A percentile compares a stretch with the other conserved stretches of the same genome.
phyloP scores from a whole-genome alignment of 2,113 vertebrate species.

The Sorex araneus region DNA sequence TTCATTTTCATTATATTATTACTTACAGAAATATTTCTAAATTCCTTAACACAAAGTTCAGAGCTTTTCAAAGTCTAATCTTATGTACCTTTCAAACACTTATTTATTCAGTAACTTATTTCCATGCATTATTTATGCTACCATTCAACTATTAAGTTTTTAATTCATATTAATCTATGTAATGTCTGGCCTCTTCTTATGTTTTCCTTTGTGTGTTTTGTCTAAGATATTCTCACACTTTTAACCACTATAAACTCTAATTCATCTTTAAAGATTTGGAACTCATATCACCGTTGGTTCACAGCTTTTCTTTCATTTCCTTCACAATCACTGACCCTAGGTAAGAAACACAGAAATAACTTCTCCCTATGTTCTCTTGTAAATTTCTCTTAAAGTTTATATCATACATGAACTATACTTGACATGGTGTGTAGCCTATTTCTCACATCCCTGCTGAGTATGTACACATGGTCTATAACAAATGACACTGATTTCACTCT shows the following conservation, averaged over 20 bases:
- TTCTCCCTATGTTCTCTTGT: not conserved
- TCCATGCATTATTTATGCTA: not conserved
- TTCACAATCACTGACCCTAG: not conserved
- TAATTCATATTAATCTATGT: no score
- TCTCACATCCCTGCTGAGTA: conserved; percentile 2
- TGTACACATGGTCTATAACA: conserved; percentile 15
- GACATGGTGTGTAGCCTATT: not conserved
- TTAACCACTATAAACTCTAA: conserved; percentile 18
- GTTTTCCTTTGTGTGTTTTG: not conserved
- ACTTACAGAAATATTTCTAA: conserved; percentile 49
- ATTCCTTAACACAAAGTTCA: conserved; percentile 1
- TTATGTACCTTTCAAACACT: not conserved
- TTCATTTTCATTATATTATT: conserved; percentile 37
- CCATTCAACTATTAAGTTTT: not conserved
- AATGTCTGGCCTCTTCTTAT: not conserved
- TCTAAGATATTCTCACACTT: not conserved
- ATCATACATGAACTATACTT: not conserved
- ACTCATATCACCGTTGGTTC: conserved; percentile 5
- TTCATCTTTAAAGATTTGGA: not conserved
- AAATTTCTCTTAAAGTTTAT: not conserved
- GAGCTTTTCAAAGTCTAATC: not conserved
- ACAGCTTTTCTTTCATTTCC: conserved; percentile 8
- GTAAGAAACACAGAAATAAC: not conserved
- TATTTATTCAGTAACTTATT: conserved; percentile 4
- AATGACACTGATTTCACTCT: not conserved